Evolutionary conservation across 2,888 invertebrate genomes (phyloP), one percentile per base, ranked within the genome.

Genomic region (Neocrepidodera transversa): DNA sequence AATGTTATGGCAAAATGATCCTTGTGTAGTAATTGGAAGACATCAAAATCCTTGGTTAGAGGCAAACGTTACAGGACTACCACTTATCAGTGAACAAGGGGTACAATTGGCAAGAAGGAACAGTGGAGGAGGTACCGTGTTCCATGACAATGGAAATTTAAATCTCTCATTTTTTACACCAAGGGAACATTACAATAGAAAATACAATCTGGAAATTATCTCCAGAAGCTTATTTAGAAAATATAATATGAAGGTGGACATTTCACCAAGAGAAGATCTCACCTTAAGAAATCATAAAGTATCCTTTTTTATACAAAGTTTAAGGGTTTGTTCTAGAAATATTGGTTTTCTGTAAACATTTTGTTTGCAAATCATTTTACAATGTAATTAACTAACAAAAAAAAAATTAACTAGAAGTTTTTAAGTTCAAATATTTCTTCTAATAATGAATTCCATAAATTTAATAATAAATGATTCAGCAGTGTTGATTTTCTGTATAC

Each of bases 31-130:
- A 3, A 89, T 98, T 76, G 99, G 99, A 4, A 87, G 94, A 57
- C 94, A 97, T 79, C 98, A 98, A 79, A 99, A 99, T 80, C 95
- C 97, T 0, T 99, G 97, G 91, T 78, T 89, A 26, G 98, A 99
- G 79, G 90, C 93, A 1, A 92, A 97, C 78, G 81, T 93, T 1
- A 83, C 87, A 1, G 83, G 84, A 36, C 78, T 92, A 47, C 76
- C 83, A 62, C 62, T 66, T 45, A 71, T 74, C 35, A 70, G 71
- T 3, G 85, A 87, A 47, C 82, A 85, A 36, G 88, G 87, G 11
- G 87, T 97, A 56, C 82, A 85, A 8, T 73, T 97, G 60, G 97
- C 92, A 0, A 85, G 99, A 58, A 85, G 99, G 36, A 93, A 93
- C 74, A 97, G 97, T 79, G 98, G 98, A 20, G 92, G 99, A 61